Percentiles rank a stretch among this genome's conserved stretches.
Evolutionary conservation across 2,113 vertebrate genomes (phyloP).

Genomic region (Felis chaus): DNA sequence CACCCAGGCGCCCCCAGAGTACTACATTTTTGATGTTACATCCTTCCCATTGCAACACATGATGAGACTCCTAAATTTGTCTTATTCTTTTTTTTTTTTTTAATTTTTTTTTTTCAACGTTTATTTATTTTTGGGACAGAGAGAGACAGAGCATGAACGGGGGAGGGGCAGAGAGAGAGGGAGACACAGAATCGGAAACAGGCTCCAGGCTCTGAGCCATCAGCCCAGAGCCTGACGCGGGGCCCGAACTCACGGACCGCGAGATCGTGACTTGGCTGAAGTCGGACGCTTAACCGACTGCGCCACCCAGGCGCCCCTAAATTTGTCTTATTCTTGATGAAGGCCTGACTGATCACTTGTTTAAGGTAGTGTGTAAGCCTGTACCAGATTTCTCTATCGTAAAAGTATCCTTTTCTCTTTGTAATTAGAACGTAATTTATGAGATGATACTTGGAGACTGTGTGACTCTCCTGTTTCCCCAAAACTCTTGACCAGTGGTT

Average conservation of each 20-base stretch:
- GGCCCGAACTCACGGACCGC: no score
- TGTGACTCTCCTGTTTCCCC: neutral
- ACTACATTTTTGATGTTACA: neutral
- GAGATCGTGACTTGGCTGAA: no score
- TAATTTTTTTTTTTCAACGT: no score
- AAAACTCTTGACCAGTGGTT: neutral
- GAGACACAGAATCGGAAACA: no score
- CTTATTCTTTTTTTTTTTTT: neutral
- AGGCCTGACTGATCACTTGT: neutral
- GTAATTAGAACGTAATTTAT: neutral
- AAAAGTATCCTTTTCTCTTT: neutral
- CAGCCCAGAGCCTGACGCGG: no score
- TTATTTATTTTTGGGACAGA: no score
- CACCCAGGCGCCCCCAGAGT: neutral
- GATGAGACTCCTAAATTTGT: neutral
- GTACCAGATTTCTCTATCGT: neutral
- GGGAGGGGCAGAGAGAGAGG: no score
- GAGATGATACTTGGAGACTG: neutral
- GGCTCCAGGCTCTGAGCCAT: no score
- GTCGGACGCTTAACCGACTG: no score
- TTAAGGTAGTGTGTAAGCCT: neutral
- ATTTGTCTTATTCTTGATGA: neutral
- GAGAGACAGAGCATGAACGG: no score
- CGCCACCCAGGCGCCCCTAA: no score
- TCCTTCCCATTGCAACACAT: neutral